Conservation (phyloP, 2,888 invertebrate species). For the Polylopha cassiicola region DNA sequence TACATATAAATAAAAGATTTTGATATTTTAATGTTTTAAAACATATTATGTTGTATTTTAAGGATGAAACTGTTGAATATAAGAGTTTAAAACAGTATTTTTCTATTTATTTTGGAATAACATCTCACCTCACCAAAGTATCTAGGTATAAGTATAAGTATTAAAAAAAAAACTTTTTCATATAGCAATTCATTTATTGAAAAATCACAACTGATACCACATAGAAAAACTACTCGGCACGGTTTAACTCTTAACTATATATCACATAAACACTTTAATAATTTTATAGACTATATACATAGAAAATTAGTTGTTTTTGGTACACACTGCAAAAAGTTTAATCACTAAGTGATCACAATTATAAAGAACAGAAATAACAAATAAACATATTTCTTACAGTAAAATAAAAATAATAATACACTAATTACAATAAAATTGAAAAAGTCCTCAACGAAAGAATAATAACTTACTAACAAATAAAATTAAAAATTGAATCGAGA, state of each 20-base stretch:
- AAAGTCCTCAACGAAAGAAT: conserved; percentile 18
- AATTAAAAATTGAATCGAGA: conserved; percentile 27
- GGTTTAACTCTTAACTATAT: conserved; percentile 76
- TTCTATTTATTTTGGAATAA: conserved; percentile 26
- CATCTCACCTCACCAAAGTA: too few relatives aligned
- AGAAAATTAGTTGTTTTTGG: conserved; percentile 55
- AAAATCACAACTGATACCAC: conserved; percentile 77
- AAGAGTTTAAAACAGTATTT: conserved; percentile 43
- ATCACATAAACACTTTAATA: conserved; percentile 75
- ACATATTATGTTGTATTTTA: conserved; percentile 42
- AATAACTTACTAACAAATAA: conserved; percentile 23
- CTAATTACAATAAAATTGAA: conserved; percentile 23
- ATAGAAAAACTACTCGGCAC: conserved; percentile 78
- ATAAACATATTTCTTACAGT: conserved; percentile 31
- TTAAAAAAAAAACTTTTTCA: conserved; percentile 24
- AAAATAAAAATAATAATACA: conserved; percentile 23
- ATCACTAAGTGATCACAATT: conserved; percentile 48
- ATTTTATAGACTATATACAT: conserved; percentile 72
- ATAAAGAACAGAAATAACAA: conserved; percentile 36
- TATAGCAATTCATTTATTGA: conserved; percentile 72
- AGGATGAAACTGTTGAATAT: conserved; percentile 57
- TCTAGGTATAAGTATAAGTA: conserved; percentile 24
- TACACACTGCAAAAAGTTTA: conserved; percentile 52
- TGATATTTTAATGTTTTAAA: conserved; percentile 40
- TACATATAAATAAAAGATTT: conserved; percentile 47